Base-by-base conservation (phyloP, 2,888 invertebrate genomes). In the Limnephilus marmoratus region DNA sequence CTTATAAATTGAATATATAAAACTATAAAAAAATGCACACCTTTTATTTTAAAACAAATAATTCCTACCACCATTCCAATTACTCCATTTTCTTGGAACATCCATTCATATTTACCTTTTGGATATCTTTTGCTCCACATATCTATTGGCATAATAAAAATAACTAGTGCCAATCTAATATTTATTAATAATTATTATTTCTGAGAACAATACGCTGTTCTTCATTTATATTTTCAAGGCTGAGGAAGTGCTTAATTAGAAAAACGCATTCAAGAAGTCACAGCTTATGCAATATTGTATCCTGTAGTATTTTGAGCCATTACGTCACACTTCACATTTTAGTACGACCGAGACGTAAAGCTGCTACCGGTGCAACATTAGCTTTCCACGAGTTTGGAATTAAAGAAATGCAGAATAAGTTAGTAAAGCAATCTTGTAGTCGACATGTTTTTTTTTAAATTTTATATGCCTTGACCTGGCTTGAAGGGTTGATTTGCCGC, bases 1-100 rank as follows among this genome's bases (percentile, higher is more conserved):
- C 82, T 18, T 45, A 82, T 88, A 93, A 92, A 89, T 93, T 68
- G 80, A 92, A 92, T 90, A 88, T 91, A 91, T 91, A 92, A 92
- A 87, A 85, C 18, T 90, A 89, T 90, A 81, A 90, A 92, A 85
- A 92, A 49, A 92, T 41, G 3, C n/a, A 53, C 68, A 7, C 31
- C 90, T 90, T 82, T 91, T 89, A 91, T 41, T 87, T 45, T 24
- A 15, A 45, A 80, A 37, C 18, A 31, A 31, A 29, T 41, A 85
- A 11, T 87, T 80, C 29, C 89, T 31, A 89, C 13, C 37, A 24
- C 41, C 18, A 41, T 7, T 68, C 24, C 68, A 68, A n/a, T n/a
- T 24, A 68, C 24, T 24, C 68, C 9, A 7, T 9, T 68, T 24
- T 24, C 24, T 68, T 68, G 24, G 7, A 68, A 1, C 68, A 18